Percentiles rank a stretch among this genome's conserved stretches.
phyloP scores from a whole-genome alignment of 2,113 vertebrate species.

The Odobenus rosmarus region DNA sequence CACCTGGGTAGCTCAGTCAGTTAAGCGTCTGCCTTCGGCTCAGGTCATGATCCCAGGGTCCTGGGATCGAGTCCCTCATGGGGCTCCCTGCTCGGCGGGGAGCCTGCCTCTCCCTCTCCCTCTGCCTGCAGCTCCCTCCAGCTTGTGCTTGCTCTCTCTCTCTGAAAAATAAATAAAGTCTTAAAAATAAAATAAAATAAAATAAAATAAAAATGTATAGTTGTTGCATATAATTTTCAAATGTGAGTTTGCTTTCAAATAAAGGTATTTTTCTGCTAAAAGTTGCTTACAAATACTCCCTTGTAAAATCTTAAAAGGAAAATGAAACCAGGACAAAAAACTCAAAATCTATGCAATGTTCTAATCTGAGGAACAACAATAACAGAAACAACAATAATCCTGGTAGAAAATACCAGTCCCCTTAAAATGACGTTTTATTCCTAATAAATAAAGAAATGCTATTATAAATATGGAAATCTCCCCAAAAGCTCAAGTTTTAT shows the following conservation, averaged over 20 bases:
- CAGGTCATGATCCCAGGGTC: no score
- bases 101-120: no score
- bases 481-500: neutral
- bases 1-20: no score
- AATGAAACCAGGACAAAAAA: neutral
- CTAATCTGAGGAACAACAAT: neutral
- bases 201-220: neutral
- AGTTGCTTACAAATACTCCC: neutral
- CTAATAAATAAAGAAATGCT: neutral
- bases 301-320: constrained; percentile 11
- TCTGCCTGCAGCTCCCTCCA: no score
- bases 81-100: no score
- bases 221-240: neutral
- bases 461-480: neutral
- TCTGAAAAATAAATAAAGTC: no score
- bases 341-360: neutral
- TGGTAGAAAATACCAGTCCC: neutral
- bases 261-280: constrained; percentile 5
- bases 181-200: no score
- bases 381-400: neutral
- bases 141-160: no score
- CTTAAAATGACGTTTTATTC: neutral
- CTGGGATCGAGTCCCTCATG: no score
- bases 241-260: neutral
- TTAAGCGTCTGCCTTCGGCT: no score